phyloP scores from a whole-genome alignment of 2,113 vertebrate genomes.

The Calidris pygmaea region DNA sequence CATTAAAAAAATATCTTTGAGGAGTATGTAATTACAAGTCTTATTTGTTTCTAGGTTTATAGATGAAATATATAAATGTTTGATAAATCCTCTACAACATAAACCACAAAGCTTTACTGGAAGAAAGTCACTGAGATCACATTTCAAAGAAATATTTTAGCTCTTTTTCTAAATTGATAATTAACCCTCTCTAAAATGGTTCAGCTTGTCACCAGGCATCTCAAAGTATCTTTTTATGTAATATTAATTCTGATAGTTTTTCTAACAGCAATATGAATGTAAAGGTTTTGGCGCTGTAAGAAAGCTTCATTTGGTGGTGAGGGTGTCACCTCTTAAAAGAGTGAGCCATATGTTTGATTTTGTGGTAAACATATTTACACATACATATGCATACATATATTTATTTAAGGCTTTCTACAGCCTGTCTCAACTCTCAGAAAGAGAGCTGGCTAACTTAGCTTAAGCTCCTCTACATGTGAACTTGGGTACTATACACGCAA shows the following conservation, averaged over 20 bases:
- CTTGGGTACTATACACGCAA: slow-evolving; percentile 9
- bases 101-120: background rate
- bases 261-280: background rate
- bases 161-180: slow-evolving; percentile 19
- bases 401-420: slow-evolving; percentile 23
- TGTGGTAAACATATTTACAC: slow-evolving; percentile 14
- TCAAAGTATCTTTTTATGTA: slow-evolving; percentile 8
- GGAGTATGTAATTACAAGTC: background rate
- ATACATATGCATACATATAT: background rate
- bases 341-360: slow-evolving; percentile 21
- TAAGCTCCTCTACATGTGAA: slow-evolving; percentile 20
- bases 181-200: slow-evolving; percentile 31
- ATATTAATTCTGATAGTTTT: background rate
- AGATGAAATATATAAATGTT: slow-evolving; percentile 24
- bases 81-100: slow-evolving; percentile 31
- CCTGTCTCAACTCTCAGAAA: background rate
- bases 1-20: background rate
- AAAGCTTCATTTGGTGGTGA: slow-evolving; percentile 30
- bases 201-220: slow-evolving; percentile 3
- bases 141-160: slow-evolving; percentile 54
- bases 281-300: slow-evolving; percentile 34
- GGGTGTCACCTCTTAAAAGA: slow-evolving; percentile 32
- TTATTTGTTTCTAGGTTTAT: slow-evolving; percentile 31
- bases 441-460: slow-evolving; percentile 13
- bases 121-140: background rate